Base-by-base conservation (phyloP, 2,113 vertebrate genomes). In the Myrmecophaga tridactyla region DNA sequence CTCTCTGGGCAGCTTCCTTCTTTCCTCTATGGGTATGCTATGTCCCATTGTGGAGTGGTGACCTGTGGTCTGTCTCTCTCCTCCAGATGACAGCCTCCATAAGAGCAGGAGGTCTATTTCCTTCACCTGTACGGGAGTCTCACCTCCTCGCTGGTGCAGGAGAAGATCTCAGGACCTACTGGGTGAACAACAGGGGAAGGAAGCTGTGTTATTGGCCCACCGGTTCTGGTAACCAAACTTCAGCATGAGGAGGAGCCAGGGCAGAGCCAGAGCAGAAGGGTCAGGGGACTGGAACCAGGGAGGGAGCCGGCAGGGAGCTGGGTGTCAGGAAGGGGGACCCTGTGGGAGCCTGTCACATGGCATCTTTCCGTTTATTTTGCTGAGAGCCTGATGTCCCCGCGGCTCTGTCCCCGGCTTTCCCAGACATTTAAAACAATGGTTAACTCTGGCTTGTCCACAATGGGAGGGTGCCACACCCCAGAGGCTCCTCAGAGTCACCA, bases 31-130 rank as follows among this genome's bases (percentile, higher is more conserved):
- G 27, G 13, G 53, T 20, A 2, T 18, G 46, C 21, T 12, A 48
- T 29, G 1, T 58, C 25, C 7, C 48, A 25, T n/a, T 87, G 34
- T 21, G 6, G 0, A 41, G 31, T 8, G 1, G 43, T 29, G 31
- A n/a, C 58, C 73, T n/a, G 13, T 14, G 36, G 46, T 56, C 51
- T 69, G n/a, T n/a, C n/a, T n/a, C 46, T 60, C 31, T 90, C 63
- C 70, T 77, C 53, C 39, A 3, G 1, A 21, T 25, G 4, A 27
- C 51, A 73, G 2, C 51, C 14, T 67, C 46, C 48, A 41, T 36
- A 0, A 3, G 39, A 31, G 4, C 39, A 1, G 58, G 25, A 36
- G 53, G n/a, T n/a, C n/a, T n/a, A n/a, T n/a, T n/a, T n/a, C n/a
- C n/a, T n/a, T n/a, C n/a, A n/a, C n/a, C n/a, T n/a, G n/a, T n/a